phyloP scores from a whole-genome alignment of 2,113 vertebrate species.

The Mola mola region DNA sequence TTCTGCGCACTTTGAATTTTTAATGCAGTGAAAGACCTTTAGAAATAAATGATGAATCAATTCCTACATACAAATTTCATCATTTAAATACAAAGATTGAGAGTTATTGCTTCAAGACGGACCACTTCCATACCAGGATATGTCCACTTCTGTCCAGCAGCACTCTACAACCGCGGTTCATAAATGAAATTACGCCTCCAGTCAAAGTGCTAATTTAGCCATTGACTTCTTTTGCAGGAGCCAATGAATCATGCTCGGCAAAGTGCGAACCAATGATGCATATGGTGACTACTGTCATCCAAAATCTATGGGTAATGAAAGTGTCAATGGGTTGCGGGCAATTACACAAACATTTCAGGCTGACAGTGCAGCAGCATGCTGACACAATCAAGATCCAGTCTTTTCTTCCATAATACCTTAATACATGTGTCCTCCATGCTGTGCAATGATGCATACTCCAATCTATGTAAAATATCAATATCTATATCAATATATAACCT shows the following conservation, averaged over 20 bases:
- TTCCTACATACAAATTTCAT: conserved; percentile 7
- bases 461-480: no score
- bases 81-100: conserved; percentile 21
- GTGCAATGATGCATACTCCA: no score
- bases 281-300: conserved; percentile 44
- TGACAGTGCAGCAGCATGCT: conserved; percentile 5
- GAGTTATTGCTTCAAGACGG: conserved; percentile 12
- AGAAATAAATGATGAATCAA: conserved; percentile 13
- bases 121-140: conserved; percentile 14
- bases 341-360: conserved; percentile 54
- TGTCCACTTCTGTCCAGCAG: conserved; percentile 40
- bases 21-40: conserved; percentile 4
- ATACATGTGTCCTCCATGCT: no score
- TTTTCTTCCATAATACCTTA: no score
- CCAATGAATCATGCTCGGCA: conserved; percentile 70
- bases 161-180: conserved; percentile 33
- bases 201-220: conserved; percentile 74
- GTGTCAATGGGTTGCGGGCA: conserved; percentile 68
- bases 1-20: neutral
- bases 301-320: conserved; percentile 73
- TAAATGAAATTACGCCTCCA: conserved; percentile 73
- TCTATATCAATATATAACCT: no score
- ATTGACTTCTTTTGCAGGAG: conserved; percentile 66
- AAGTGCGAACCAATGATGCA: conserved; percentile 58
- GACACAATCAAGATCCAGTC: neutral